Percentiles rank a stretch among this genome's conserved stretches.
These are phyloP conservation scores for Tetrax tetrax DNA, from an alignment of 2,113 vertebrate species.

Conservation along the genomic window DNA sequence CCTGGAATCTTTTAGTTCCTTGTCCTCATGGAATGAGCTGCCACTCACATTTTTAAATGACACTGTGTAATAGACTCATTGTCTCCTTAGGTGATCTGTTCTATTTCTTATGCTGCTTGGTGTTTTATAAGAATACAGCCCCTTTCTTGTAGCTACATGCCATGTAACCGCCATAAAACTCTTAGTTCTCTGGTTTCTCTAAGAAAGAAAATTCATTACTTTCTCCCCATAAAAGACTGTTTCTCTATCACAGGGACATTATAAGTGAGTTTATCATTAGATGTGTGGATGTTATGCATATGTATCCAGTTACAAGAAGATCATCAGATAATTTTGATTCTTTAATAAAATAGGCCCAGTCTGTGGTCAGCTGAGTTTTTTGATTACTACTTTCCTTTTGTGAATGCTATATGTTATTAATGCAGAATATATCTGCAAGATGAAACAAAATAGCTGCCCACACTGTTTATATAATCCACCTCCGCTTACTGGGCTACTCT, in stretches of 20 bases:
- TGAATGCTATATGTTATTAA: neutral
- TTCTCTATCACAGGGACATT: neutral
- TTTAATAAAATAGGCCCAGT: neutral
- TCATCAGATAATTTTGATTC: neutral
- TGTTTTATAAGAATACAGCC: neutral
- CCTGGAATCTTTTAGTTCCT: slow-evolving; percentile 26
- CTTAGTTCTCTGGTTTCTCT: neutral
- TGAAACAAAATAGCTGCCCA: slow-evolving; percentile 1
- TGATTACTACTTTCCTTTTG: neutral
- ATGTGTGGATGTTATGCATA: neutral
- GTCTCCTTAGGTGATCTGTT: slow-evolving; percentile 27
- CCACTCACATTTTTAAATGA: slow-evolving; percentile 29
- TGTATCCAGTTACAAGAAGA: neutral
- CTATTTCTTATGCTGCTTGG: neutral
- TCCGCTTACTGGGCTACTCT: neutral
- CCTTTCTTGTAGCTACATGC: slow-evolving; percentile 12
- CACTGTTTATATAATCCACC: neutral
- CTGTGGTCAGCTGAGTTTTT: neutral
- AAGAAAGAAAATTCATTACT: slow-evolving; percentile 11
- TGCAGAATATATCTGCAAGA: neutral
- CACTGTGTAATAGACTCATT: slow-evolving; percentile 1
- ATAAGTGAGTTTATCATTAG: neutral
- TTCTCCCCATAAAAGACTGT: neutral
- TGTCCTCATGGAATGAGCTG: slow-evolving; percentile 25
- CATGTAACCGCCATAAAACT: slow-evolving; percentile 26